Evolutionary conservation across 2,797 vertebrate species (phyloP), one percentile per base, ranked within the genome.

Genomic region (Onychomys torridus): DNA sequence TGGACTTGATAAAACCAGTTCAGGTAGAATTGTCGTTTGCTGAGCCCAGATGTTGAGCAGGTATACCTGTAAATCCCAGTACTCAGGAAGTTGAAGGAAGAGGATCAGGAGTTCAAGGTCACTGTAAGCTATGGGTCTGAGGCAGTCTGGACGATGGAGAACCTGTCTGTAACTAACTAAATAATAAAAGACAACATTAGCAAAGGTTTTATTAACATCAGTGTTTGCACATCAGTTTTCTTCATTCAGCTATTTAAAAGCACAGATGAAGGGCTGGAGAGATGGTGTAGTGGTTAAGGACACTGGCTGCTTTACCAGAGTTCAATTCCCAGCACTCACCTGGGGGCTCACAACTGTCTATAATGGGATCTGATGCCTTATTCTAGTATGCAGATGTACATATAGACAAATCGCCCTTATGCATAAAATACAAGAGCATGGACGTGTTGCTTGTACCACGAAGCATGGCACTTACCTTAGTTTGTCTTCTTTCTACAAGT

Each of bases 1-100:
- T 63, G 46, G 46, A 69, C 78, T 37, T 76, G 85, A 85, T 11
- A n/a, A 77, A 94, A 90, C 46, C 11, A 40, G 86, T 37, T 69
- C 21, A 67, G 78, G 59, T 40, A 55, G 16, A 78, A 37, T 13
- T 76, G 81, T 65, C n/a, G 69, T 52, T 73, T 63, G n/a, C 37
- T 46, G 5, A 52, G 59, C 8, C 32, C 23, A 34, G 59, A 61
- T 29, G 25, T 49, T 29, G 57, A 46, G 59, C 32, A 13, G 11
- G 55, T 21, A 27, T 9, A 19, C 55, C 57, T 78, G 32, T 78
- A 78, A 78, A 65, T 49, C 75, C 40, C 43, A 29, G 57, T 19
- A 49, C 73, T 49, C 69, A 32, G 52, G 52, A 46, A 49, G 57
- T 49, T 25, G 21, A 63, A 52, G 57, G 29, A 77, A 43, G 11